phyloP scores from a whole-genome alignment of 2,888 invertebrate species.

The Pollenia angustigena region DNA sequence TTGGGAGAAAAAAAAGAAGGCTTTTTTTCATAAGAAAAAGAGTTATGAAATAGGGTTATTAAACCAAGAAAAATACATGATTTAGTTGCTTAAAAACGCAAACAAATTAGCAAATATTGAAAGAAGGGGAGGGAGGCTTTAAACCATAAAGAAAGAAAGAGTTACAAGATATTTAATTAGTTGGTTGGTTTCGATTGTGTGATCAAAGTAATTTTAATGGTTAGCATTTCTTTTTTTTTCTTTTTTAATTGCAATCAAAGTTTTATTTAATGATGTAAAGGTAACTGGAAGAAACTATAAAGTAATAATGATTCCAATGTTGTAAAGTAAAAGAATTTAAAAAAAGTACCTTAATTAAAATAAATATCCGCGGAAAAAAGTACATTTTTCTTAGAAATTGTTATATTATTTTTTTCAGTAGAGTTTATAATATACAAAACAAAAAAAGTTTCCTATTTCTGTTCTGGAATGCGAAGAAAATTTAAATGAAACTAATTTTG shows the following conservation, averaged over 20 bases:
- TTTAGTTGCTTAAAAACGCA: slow-evolving; percentile 36
- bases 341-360: slow-evolving; percentile 1
- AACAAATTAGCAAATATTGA: slow-evolving; percentile 51
- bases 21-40: not conserved
- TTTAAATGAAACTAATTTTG: too few relatives aligned
- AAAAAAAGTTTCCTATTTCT: too few relatives aligned
- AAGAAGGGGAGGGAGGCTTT: slow-evolving; percentile 30
- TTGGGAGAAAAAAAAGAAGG: slow-evolving; percentile 22
- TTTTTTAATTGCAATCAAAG: slow-evolving; percentile 27
- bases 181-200: slow-evolving; percentile 47
- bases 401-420: not conserved
- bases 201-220: slow-evolving; percentile 42
- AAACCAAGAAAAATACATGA: slow-evolving; percentile 60
- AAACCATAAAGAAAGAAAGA: slow-evolving; percentile 2
- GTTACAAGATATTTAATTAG: slow-evolving; percentile 54
- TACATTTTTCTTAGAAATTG: not conserved
- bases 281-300: not conserved
- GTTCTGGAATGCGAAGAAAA: too few relatives aligned
- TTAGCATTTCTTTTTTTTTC: slow-evolving; percentile 22
- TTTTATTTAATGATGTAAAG: not conserved
- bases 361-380: not conserved
- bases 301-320: too few relatives aligned
- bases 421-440: too few relatives aligned
- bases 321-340: too few relatives aligned
- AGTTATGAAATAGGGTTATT: slow-evolving; percentile 57